Conservation (phyloP, 2,113 vertebrate species). For the Centropus unirufus region DNA sequence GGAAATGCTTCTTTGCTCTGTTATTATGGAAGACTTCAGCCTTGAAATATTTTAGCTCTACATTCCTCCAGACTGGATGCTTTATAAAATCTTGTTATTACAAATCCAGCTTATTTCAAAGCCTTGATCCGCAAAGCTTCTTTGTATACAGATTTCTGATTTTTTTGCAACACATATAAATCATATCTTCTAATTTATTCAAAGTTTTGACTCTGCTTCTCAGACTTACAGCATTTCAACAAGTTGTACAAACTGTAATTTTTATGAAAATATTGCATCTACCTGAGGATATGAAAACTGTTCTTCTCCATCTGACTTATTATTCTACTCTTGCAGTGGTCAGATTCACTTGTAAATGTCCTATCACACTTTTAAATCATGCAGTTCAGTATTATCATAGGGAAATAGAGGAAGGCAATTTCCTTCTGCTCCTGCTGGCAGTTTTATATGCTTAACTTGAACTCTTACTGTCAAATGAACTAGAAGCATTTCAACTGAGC, state of each 20-base stretch:
- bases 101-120: conserved; percentile 69
- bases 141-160: conserved; percentile 52
- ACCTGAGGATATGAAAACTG: neutral
- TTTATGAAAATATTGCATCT: conserved; percentile 16
- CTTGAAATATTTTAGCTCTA: conserved; percentile 24
- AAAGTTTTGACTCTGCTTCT: neutral
- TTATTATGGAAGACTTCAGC: conserved; percentile 7
- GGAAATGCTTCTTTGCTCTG: neutral
- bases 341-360: conserved; percentile 1
- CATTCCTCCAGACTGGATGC: neutral
- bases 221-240: conserved; percentile 24
- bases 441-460: conserved; percentile 4
- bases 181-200: conserved; percentile 60
- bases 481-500: conserved; percentile 1
- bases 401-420: neutral
- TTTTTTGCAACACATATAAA: conserved; percentile 15
- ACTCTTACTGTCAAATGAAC: neutral
- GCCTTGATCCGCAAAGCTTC: conserved; percentile 43
- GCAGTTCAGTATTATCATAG: neutral
- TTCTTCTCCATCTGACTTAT: neutral
- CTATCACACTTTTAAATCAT: neutral
- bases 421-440: neutral
- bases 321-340: neutral
- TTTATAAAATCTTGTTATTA: conserved; percentile 60
- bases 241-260: conserved; percentile 20